phyloP scores from a whole-genome alignment of 2,113 vertebrate genomes.

The Rissa tridactyla region DNA sequence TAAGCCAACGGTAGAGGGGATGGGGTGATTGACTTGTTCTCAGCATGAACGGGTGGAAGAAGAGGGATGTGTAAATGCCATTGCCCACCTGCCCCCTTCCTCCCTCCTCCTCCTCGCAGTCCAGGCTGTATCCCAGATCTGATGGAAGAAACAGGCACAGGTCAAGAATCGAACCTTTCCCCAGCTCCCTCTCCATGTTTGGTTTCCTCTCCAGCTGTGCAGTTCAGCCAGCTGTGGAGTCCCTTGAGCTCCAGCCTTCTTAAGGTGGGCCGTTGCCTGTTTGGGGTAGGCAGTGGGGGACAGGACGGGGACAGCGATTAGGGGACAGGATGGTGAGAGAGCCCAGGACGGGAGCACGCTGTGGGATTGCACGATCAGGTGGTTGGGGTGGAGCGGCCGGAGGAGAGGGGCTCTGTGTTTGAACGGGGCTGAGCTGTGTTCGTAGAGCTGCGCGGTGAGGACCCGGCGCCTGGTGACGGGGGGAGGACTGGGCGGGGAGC shows the following conservation, averaged over 20 bases:
- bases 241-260: not conserved
- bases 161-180: not conserved
- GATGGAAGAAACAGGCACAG: not conserved
- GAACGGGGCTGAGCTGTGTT: not conserved
- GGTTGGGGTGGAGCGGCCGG: not conserved
- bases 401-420: not conserved
- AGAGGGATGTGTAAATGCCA: not conserved
- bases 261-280: not conserved
- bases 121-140: not conserved
- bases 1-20: not conserved
- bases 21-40: rapidly evolving
- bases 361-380: not conserved
- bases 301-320: not conserved
- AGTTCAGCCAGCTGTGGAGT: not conserved
- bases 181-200: not conserved
- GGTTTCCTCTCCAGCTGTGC: not conserved
- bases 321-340: not conserved
- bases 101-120: not conserved
- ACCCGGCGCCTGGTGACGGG: not conserved
- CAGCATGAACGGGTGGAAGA: not conserved
- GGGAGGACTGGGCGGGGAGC: not conserved
- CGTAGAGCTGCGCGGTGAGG: too few species aligned
- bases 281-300: not conserved
- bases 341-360: not conserved
- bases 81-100: not conserved